These are phyloP conservation scores for Ommatoiulus sabulosus DNA, from an alignment of 2,888 invertebrate genomes.

Conservation along the genomic window DNA sequence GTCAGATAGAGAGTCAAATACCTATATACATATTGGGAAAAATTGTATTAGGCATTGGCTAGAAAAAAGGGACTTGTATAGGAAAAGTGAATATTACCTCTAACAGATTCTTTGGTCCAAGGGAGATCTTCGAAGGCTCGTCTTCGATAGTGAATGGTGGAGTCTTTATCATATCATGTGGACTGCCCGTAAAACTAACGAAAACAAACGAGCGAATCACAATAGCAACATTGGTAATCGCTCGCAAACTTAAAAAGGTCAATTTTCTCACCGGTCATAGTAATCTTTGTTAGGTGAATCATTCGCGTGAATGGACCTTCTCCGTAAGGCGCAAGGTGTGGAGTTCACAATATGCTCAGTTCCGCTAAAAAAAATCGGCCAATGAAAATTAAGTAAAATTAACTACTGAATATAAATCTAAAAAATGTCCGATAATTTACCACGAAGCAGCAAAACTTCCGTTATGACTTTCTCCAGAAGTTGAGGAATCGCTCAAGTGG, in stretches of 20 bases:
- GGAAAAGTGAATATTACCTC: background rate
- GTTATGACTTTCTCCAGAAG: conserved; percentile 50
- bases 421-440: background rate
- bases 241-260: background rate
- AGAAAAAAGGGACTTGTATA: background rate
- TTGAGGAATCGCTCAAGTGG: conserved; percentile 7
- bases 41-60: background rate
- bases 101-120: conserved; percentile 51
- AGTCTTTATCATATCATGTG: background rate
- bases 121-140: conserved; percentile 49
- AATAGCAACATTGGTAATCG: background rate
- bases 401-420: background rate
- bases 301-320: background rate
- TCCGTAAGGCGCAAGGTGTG: background rate
- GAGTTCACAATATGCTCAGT: conserved; percentile 2
- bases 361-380: background rate
- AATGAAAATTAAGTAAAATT: background rate
- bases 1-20: conserved; percentile 25
- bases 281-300: background rate
- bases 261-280: background rate
- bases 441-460: conserved; percentile 42
- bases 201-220: background rate
- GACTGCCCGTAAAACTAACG: background rate
- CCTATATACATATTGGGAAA: background rate
- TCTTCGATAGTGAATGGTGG: conserved; percentile 1